phyloP scores from a whole-genome alignment of 2,113 vertebrate genomes.

The Parus major region DNA sequence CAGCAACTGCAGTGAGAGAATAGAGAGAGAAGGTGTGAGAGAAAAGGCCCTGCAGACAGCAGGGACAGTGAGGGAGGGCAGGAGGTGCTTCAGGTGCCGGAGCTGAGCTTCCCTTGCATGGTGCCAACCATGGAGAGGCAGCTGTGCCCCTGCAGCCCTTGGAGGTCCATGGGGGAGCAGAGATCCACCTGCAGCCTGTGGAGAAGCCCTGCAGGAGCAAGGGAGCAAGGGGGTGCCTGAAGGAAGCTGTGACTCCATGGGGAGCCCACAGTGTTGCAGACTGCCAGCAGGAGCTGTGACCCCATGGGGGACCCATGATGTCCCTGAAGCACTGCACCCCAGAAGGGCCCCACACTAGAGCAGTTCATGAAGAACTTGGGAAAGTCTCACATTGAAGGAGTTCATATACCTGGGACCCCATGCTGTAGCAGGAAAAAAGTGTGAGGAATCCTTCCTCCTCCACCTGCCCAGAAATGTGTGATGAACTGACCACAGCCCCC shows the following conservation, averaged over 20 bases:
- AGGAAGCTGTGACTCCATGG: not conserved
- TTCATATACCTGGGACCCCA: not conserved
- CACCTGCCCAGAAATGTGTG: not conserved
- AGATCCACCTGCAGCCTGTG: rapidly evolving
- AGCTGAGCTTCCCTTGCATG: rapidly evolving
- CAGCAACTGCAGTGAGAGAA: not conserved
- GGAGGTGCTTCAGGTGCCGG: rapidly evolving
- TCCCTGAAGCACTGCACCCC: not conserved
- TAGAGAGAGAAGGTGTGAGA: not conserved
- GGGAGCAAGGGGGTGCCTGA: not conserved
- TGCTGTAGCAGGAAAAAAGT: not conserved
- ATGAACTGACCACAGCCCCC: not conserved
- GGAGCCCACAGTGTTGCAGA: not conserved
- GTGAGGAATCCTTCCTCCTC: not conserved
- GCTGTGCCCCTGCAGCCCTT: too few species aligned
- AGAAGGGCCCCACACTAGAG: rapidly evolving
- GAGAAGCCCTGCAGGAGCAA: not conserved
- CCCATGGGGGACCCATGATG: rapidly evolving
- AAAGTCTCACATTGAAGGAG: not conserved
- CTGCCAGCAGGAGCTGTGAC: not conserved
- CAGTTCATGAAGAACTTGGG: not conserved
- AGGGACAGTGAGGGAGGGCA: not conserved
- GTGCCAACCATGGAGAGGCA: not conserved
- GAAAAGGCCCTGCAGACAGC: not conserved
- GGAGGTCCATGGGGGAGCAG: not conserved